Base-by-base conservation (phyloP, 2,113 vertebrate species). In the Cavia porcellus region DNA sequence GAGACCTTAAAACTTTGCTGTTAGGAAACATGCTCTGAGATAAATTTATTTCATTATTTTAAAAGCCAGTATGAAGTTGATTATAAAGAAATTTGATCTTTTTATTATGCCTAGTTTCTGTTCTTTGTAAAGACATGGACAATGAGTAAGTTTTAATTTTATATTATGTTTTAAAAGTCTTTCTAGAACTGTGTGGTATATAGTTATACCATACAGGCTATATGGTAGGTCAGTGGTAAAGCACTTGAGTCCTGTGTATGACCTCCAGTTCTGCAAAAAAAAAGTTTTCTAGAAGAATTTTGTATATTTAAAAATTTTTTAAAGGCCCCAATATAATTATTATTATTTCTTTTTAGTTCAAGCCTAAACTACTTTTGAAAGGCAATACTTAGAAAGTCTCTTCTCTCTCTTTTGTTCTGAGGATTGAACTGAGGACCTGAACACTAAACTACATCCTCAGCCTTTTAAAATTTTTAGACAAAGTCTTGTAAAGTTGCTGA, bases 301-400 rank as follows among this genome's bases (percentile, higher is more conserved):
- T 89, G 1, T 90, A 8, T 64, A 66, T 70, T 75, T 70, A 32
- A 82, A 38, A 89, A 89, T 82, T 92, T 74, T 83, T 97, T 94
- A 95, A 62, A 86, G 22, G 74, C 15, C 30, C 38, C 92, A 89
- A 24, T 84, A 74, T 45, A 92, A 50, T 72, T 83, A 35, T 70
- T 79, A 52, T 52, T 10, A 52, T 8, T 96, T 79, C 89, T 81
- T 0, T 45, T 42, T 12, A 9, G 47, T 28, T 45, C 30, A 88
- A 96, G 12, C 45, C 47, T 92, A 93, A 75, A 66, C 14, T 64
- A 42, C 77, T 66, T 96, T 75, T 7, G 72, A 93, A 96, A 86
- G 50, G 12, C n/a, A 92, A 85, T 52, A 68, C 92, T 87, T 86
- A 96, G 79, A 80, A 96, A 96, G 24, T 68, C 75, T 79, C 68